Evolutionary conservation across 2,888 invertebrate genomes (phyloP), one percentile per base, ranked within the genome.

Genomic region (Notodonta dromedarius): DNA sequence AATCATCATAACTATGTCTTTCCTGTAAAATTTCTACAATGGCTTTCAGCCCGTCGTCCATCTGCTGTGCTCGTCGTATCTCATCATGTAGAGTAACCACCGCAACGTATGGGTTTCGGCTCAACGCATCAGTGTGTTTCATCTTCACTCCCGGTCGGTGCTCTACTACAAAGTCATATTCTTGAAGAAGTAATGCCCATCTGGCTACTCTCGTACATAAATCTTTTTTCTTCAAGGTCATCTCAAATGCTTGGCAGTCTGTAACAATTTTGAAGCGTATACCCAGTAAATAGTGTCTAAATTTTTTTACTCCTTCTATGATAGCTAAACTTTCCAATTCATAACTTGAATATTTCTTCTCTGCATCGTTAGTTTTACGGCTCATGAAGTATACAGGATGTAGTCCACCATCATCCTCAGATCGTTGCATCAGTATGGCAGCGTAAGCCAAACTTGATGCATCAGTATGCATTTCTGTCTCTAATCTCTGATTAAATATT

Each of bases 241-340:
- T 57, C 7, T 71, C n/a, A n/a, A 79, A 69, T 0, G 71, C 70
- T 32, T 56, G 8, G n/a, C 71, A 71, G 44, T 79, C 77, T 2
- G 77, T 78, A 0, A 77, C 60, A 4, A 79, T 71, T 51, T 71
- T 77, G 44, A 78, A 77, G 0, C 52, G 58, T 12, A 65, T 73
- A 6, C 76, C 76, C 59, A 56, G 61, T 13, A 80, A 40, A 32
- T 80, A 80, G 0, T 62, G 35, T 9, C 76, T 9, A 56, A 75
- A 78, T 48, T 78, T 72, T 44, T 72, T 76, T 5, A 78, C 50
- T 0, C 65, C 73, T 60, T 74, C 67, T 0, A 71, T 60, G 0
- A 78, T 58, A 8, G 74, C 75, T 11, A 78, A 32, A 0, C 69
- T 70, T 61, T 79, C 77, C 13, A 79, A 50, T 14, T 78, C 75